Evolutionary conservation across 2,888 invertebrate species (phyloP).

Genomic region (Onchidella celtica): DNA sequence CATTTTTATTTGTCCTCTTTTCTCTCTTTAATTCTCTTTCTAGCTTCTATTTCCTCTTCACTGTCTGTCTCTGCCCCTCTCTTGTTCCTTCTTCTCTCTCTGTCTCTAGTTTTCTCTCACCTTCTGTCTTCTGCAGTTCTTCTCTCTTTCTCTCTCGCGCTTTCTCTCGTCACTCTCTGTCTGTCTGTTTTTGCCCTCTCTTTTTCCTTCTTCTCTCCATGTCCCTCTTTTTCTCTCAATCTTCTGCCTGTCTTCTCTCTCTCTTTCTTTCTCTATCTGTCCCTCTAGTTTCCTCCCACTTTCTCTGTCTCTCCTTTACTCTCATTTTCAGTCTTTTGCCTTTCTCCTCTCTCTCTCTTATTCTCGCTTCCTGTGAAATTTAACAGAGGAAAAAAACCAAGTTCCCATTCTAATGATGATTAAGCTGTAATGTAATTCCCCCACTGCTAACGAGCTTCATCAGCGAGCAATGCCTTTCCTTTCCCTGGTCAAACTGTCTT

Average conservation of each 20-base stretch:
- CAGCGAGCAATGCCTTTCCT: too few species aligned
- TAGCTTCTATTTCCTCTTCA: not conserved
- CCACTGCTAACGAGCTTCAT: too few species aligned
- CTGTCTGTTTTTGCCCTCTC: not conserved
- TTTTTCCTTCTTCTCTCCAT: not conserved
- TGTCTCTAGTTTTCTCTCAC: not conserved
- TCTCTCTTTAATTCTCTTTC: not conserved
- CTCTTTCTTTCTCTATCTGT: not conserved
- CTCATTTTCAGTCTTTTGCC: too few species aligned
- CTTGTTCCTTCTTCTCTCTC: not conserved
- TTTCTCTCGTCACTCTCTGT: not conserved
- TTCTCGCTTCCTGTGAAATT: too few species aligned
- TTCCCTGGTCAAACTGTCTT: too few species aligned
- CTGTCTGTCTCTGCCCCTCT: not conserved
- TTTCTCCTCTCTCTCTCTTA: too few species aligned
- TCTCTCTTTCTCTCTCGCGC: not conserved
- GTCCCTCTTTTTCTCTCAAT: not conserved
- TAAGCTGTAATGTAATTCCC: too few species aligned
- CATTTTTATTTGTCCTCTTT: too few species aligned
- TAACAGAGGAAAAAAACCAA: too few species aligned
- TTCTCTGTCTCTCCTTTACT: not conserved
- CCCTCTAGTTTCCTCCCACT: not conserved
- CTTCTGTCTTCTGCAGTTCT: not conserved
- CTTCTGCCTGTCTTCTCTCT: not conserved
- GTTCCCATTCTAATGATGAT: too few species aligned